Conservation (phyloP, 2,797 vertebrate species). For the Meriones psammophilus region DNA sequence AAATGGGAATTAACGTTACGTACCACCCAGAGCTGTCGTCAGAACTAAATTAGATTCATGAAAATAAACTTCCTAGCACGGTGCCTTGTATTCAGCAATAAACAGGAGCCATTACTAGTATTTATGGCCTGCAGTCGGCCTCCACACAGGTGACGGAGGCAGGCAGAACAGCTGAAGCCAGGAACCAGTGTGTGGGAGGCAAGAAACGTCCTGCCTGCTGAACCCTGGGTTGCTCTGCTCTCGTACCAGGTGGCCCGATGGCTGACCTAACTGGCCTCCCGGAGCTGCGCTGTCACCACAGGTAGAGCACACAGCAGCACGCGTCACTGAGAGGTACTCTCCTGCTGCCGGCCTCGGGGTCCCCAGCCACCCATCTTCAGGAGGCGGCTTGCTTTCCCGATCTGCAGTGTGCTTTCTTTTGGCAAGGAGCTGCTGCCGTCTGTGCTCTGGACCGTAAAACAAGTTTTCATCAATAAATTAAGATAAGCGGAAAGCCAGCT, state of each 20-base stretch:
- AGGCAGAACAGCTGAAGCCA: not conserved
- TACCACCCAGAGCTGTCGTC: not conserved
- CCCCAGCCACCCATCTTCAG: conserved; percentile 74
- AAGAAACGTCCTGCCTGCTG: not conserved
- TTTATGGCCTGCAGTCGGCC: not conserved
- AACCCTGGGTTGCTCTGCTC: not conserved
- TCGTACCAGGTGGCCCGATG: not conserved
- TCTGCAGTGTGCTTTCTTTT: conserved; percentile 68
- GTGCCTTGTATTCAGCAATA: conserved; percentile 14
- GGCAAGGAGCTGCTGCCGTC: conserved; percentile 78
- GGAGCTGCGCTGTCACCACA: not conserved
- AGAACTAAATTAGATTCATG: conserved; percentile 60
- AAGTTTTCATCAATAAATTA: conserved; percentile 86
- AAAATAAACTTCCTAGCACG: conserved; percentile 70
- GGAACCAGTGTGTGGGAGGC: not conserved
- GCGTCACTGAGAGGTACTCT: not conserved
- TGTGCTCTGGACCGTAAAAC: conserved; percentile 81
- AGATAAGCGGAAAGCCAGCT: conserved; percentile 83
- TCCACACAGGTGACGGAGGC: not conserved
- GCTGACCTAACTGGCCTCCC: fast-evolving
- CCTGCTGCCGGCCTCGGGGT: not conserved
- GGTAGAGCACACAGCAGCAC: not conserved
- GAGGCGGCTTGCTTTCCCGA: conserved; percentile 70
- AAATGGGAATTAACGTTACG: conserved; percentile 3
- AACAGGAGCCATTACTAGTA: conserved; percentile 28